phyloP scores from a whole-genome alignment of 2,797 vertebrate species.

The Odontamblyopus rebecca region DNA sequence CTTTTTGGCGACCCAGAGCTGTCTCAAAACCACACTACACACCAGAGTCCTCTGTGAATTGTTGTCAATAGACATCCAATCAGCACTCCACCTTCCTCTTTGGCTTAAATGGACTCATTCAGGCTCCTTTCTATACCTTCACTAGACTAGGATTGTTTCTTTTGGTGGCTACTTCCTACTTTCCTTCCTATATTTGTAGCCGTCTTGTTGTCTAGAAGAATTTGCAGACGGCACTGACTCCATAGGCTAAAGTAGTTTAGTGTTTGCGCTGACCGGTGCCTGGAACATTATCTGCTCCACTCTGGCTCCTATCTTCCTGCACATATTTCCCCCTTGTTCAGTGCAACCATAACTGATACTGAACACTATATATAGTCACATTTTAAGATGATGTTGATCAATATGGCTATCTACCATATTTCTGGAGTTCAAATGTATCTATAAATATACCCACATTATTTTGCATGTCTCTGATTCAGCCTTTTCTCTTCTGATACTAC shows the following conservation, averaged over 20 bases:
- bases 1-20: neutral
- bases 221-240: constrained; percentile 15
- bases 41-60: constrained; percentile 1
- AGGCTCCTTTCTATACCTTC: constrained; percentile 18
- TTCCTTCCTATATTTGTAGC: constrained; percentile 37
- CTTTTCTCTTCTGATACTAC: no score
- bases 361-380: constrained; percentile 17
- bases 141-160: constrained; percentile 20
- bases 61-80: neutral
- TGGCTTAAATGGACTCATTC: constrained; percentile 25
- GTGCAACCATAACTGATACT: constrained; percentile 24
- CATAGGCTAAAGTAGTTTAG: constrained; percentile 13
- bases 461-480: neutral
- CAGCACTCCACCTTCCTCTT: constrained; percentile 1
- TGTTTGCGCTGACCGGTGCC: constrained; percentile 36
- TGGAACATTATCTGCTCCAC: constrained; percentile 52
- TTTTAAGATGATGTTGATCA: constrained; percentile 24
- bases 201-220: constrained; percentile 17
- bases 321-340: constrained; percentile 39
- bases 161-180: constrained; percentile 42
- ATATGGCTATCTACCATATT: constrained; percentile 5
- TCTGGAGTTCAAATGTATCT: constrained; percentile 2
- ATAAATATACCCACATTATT: constrained; percentile 9
- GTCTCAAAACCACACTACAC: neutral
- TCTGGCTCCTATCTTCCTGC: constrained; percentile 35